Conservation (phyloP, 2,797 vertebrate species). For the Fringilla coelebs region DNA sequence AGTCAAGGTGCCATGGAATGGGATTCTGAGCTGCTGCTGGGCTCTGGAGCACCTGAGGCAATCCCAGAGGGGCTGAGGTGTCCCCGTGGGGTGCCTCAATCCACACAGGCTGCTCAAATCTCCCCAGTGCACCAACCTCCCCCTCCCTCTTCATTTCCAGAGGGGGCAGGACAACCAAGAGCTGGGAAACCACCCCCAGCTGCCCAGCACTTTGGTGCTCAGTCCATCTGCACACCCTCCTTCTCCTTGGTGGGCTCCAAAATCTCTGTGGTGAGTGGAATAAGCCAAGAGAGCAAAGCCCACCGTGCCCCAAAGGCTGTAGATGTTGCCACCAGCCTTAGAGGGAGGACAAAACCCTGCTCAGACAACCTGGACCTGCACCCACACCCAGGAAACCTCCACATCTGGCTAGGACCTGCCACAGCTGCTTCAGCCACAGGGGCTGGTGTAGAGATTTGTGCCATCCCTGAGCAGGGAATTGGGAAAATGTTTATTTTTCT, state of each 20-base stretch:
- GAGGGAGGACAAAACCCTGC: neutral
- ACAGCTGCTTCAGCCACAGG: neutral
- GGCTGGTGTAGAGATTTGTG: neutral
- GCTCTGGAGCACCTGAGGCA: rapidly evolving
- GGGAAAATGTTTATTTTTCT: neutral
- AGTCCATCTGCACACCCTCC: rapidly evolving
- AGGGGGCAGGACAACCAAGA: neutral
- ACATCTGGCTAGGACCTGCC: neutral
- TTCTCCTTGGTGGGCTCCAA: neutral
- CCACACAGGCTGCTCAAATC: neutral
- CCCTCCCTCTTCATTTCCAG: neutral
- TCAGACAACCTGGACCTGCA: neutral
- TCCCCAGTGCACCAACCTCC: rapidly evolving
- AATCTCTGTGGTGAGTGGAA: neutral
- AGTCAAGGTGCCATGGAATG: rapidly evolving
- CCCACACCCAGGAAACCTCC: neutral
- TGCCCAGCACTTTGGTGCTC: rapidly evolving
- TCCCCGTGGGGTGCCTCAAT: rapidly evolving
- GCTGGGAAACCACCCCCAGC: neutral
- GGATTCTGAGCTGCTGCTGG: neutral
- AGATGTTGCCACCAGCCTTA: neutral
- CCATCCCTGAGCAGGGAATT: neutral
- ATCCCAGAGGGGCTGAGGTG: neutral
- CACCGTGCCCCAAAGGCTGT: rapidly evolving
- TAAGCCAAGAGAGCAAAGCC: neutral